Evolutionary conservation across 2,113 vertebrate species (phyloP).

Genomic region (Pycnonotus jocosus): DNA sequence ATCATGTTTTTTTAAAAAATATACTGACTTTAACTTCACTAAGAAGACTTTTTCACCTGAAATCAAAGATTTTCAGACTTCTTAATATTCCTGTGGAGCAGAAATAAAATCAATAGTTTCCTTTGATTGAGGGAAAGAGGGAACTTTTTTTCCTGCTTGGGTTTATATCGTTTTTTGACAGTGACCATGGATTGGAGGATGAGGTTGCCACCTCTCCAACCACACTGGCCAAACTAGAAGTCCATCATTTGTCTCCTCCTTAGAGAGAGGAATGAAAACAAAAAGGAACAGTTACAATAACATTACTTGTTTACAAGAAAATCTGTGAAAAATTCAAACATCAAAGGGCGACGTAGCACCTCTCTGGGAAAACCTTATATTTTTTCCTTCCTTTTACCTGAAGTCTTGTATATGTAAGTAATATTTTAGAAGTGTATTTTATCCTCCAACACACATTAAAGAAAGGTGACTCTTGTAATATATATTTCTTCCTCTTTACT

Average conservation of each 20-base stretch:
- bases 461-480: neutral
- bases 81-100: neutral
- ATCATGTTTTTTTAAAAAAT: neutral
- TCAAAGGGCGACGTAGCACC: no score
- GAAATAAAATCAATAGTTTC: neutral
- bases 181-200: no score
- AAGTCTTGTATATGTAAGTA: neutral
- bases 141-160: no score
- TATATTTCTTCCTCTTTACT: neutral
- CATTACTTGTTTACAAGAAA: no score
- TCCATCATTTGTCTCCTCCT: no score
- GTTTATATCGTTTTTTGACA: no score
- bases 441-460: neutral
- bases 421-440: neutral
- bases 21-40: neutral
- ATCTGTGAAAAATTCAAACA: no score
- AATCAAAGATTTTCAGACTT: neutral
- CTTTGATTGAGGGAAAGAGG: neutral
- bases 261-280: no score
- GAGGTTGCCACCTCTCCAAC: no score
- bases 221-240: no score
- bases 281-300: no score
- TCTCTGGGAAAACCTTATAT: neutral
- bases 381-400: neutral
- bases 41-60: neutral